phyloP scores from a whole-genome alignment of 2,888 invertebrate genomes.

The Tanaodytes sp. region DNA sequence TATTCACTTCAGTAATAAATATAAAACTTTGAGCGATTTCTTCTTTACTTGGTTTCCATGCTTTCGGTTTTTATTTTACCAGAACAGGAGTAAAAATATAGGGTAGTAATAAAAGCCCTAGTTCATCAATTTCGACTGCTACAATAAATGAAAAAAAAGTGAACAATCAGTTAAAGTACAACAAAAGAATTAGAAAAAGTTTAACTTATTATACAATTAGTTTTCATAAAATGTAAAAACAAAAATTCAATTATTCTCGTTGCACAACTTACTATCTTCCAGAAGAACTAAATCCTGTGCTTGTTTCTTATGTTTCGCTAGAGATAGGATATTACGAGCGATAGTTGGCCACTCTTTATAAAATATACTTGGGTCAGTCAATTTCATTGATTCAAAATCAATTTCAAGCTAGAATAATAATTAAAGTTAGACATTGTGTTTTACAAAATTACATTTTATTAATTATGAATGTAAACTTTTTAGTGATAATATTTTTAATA shows the following conservation, averaged over 20 bases:
- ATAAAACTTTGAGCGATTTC: constrained; percentile 18
- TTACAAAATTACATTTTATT: no score
- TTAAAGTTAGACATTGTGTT: not conserved
- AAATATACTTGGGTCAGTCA: not conserved
- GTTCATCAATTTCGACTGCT: not conserved
- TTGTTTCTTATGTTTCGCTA: not conserved
- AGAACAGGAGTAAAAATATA: constrained; percentile 2
- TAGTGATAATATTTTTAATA: no score
- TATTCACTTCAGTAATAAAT: constrained; percentile 1
- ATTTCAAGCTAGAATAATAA: constrained; percentile 5
- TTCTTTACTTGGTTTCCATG: constrained; percentile 16
- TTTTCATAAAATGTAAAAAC: no score
- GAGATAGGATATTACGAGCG: not conserved
- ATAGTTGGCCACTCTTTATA: constrained; percentile 1
- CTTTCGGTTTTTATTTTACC: constrained; percentile 4
- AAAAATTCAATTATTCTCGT: not conserved
- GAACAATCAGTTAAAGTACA: no score
- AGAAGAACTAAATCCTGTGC: not conserved
- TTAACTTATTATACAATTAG: no score
- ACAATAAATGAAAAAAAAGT: not conserved
- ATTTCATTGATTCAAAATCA: not conserved
- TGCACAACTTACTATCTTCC: constrained; percentile 4
- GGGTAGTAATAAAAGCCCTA: not conserved
- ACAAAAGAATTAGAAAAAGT: no score
- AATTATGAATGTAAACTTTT: no score